Evolutionary conservation across 2,888 invertebrate genomes (phyloP), one percentile per base, ranked within the genome.

Genomic region (Cheilosia scutellata): DNA sequence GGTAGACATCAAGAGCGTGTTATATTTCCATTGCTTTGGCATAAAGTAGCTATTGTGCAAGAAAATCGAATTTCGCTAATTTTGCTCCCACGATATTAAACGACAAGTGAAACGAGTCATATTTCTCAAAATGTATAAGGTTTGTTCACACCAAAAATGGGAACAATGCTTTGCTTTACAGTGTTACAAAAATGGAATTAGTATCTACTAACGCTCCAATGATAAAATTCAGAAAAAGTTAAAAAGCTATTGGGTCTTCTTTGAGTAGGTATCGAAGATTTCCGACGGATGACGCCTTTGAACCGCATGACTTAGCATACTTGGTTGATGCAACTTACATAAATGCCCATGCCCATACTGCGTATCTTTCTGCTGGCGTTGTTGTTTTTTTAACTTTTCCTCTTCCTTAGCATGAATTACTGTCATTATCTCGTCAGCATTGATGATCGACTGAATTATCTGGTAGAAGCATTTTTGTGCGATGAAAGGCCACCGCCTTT

Each of bases 401-500:
- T 84, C 70, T 80, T 80, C 80, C 84, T 76, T 76, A 75, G 71
- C 80, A 84, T 84, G 84, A 84, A 84, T 84, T 84, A 84, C 84
- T 84, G 84, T 84, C 84, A 84, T 84, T 84, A 84, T 76, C 84
- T 80, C 80, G 80, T 84, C 84, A 84, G 75, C 84, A 80, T 79
- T 84, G 80, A 84, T 84, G 84, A 84, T 84, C 84, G 84, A 75
- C 80, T 80, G 84, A 65, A 80, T 84, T 84, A 80, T 84, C 75
- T 75, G 70, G 75, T 75, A 57, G 84, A 84, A 70, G 80, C 65
- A 71, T 80, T 75, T 84, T 75, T 84, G 80, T 76, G 75, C 60
- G 84, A 84, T 84, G 84, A 84, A 83, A 84, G 70, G 80, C 84
- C 57, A 84, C 84, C 84, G 84, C 84, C 84, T 84, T 79, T 84